phyloP scores from a whole-genome alignment of 2,888 invertebrate species.

The Troides aeacus region DNA sequence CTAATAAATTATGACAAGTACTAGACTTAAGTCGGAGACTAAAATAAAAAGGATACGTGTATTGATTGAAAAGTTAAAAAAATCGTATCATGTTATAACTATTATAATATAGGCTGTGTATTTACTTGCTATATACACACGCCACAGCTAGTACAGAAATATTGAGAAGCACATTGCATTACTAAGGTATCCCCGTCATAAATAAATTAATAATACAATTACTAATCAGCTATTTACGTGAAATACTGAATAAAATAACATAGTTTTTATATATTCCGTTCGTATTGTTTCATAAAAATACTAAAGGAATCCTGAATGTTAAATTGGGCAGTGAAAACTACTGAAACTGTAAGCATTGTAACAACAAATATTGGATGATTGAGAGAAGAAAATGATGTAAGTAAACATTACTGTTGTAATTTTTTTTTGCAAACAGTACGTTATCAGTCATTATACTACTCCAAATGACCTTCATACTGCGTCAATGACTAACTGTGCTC shows the following conservation, averaged over 20 bases:
- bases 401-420: conserved; percentile 3
- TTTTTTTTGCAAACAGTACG: conserved; percentile 6
- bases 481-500: conserved; percentile 15
- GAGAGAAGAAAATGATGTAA: neutral
- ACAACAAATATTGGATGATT: neutral
- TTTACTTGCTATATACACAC: neutral
- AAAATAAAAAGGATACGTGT: too few relatives aligned
- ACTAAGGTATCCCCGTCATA: conserved; percentile 22
- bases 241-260: conserved; percentile 21
- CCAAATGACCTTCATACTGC: conserved; percentile 16
- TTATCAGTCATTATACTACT: conserved; percentile 17
- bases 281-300: neutral
- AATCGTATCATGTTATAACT: neutral
- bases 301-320: neutral
- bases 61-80: too few relatives aligned
- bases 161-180: conserved; percentile 17
- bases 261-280: neutral
- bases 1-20: too few relatives aligned
- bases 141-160: neutral
- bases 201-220: conserved; percentile 27
- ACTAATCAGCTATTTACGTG: conserved; percentile 23
- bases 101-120: neutral
- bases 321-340: too few relatives aligned
- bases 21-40: too few relatives aligned
- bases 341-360: too few relatives aligned